A percentile compares a stretch with the other conserved stretches of the same genome.
phyloP scores from a whole-genome alignment of 2,888 invertebrate species.

The Agonopterix heracliana region DNA sequence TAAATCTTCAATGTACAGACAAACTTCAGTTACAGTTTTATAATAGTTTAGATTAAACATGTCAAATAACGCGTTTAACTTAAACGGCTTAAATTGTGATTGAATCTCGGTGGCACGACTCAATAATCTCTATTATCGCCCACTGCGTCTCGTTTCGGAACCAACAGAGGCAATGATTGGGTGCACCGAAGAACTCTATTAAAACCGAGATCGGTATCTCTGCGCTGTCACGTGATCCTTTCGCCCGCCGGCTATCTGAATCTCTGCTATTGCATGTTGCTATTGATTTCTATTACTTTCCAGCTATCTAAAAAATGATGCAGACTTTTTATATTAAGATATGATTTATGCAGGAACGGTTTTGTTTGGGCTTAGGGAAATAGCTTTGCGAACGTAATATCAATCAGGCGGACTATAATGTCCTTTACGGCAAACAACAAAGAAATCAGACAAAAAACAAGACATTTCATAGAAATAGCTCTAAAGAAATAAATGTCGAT shows the following conservation, averaged over 20 bases:
- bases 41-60: too few relatives aligned
- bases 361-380: too few relatives aligned
- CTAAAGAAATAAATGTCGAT: too few relatives aligned
- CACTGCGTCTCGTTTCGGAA: slow-evolving; percentile 10
- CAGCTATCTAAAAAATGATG: slow-evolving; percentile 6
- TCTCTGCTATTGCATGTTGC: slow-evolving; percentile 28
- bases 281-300: slow-evolving; percentile 19
- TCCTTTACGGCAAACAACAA: too few relatives aligned
- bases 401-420: too few relatives aligned
- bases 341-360: not conserved
- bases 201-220: slow-evolving; percentile 57
- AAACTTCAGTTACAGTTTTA: too few relatives aligned
- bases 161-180: slow-evolving; percentile 46
- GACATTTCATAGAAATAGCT: too few relatives aligned
- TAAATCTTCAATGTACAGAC: too few relatives aligned
- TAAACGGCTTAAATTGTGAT: not conserved
- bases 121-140: slow-evolving; percentile 6
- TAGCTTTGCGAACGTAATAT: too few relatives aligned
- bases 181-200: slow-evolving; percentile 63
- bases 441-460: too few relatives aligned
- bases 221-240: slow-evolving; percentile 55
- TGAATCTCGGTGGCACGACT: not conserved
- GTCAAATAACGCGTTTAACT: too few relatives aligned
- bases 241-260: slow-evolving; percentile 46
- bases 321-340: slow-evolving; percentile 23